A percentile compares a stretch with the other conserved stretches of the same genome.
These are phyloP conservation scores for Zaprionus lachaisei DNA, from an alignment of 1,140 invertebrate species.

Conservation along the genomic window DNA sequence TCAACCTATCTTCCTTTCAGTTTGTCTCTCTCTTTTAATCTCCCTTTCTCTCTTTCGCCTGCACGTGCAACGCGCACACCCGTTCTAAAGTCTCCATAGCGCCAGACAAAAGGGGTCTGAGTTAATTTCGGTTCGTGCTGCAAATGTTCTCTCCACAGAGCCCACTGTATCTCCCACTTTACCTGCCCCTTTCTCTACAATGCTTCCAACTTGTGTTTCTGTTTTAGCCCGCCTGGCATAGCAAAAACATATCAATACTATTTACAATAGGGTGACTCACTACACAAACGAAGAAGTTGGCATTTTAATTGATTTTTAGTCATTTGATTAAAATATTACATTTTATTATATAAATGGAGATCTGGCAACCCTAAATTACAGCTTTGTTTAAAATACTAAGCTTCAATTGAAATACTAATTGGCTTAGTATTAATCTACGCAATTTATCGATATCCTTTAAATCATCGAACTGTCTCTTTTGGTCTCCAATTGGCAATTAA, in stretches of 20 bases:
- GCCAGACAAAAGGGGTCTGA: slow-evolving; percentile 48
- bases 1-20: slow-evolving; percentile 3
- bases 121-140: slow-evolving; percentile 25
- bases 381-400: no score
- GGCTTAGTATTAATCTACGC: no score
- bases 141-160: slow-evolving; percentile 30
- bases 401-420: no score
- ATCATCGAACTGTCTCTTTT: no score
- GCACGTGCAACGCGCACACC: slow-evolving; percentile 10
- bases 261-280: slow-evolving; percentile 32
- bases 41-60: slow-evolving; percentile 25
- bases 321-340: no score
- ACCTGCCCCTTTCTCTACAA: not conserved
- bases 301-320: no score
- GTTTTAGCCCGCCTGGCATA: slow-evolving; percentile 15
- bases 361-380: no score
- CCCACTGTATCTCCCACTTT: not conserved
- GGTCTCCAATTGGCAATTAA: no score
- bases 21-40: slow-evolving; percentile 8
- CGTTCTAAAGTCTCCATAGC: slow-evolving; percentile 33
- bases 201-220: slow-evolving; percentile 5
- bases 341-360: no score
- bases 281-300: no score
- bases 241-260: slow-evolving; percentile 16
- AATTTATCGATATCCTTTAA: no score